Evolutionary conservation across 2,888 invertebrate species (phyloP), one percentile per base, ranked within the genome.

Genomic region (Parnassius apollo): DNA sequence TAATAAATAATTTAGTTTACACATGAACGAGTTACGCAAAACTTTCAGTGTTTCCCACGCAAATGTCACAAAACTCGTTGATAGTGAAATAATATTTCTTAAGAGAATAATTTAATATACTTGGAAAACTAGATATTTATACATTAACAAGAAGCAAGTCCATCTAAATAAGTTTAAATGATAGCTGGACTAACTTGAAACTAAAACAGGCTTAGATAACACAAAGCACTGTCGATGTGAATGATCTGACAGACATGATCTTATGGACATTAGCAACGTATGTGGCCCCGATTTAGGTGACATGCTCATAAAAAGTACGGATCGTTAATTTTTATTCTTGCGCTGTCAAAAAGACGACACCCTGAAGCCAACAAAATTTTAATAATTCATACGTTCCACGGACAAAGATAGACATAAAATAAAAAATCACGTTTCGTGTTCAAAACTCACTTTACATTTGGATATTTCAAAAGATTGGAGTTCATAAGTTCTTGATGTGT

Each of bases 281-380:
- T 64, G 67, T 62, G 65, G 64, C 64, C 62, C 61, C 10, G 50
- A 42, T n/a, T 45, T 25, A 13, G 53, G 49, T 22, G 60, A 52
- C 56, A 46, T 45, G 51, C 59, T 61, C 62, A 48, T 63, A 65
- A 62, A 62, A 63, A 55, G 61, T 49, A 60, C 12, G 59, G 60
- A 18, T 63, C 65, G 60, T 65, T 62, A 65, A 62, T 62, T 65
- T 65, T 65, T 62, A 65, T 62, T 51, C 57, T 13, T 54, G n/a
- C 35, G 42, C 59, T 60, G 55, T 57, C 58, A 48, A 65, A 58
- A 54, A 35, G 18, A 50, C 51, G 60, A 45, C 64, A 54, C 60
- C 51, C 50, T 52, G 42, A 61, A 45, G 54, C 46, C 57, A 46
- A 61, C 57, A 45, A 42, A 13, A 18, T 61, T 64, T 64, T 58